Conservation (phyloP, 1,140 invertebrate species). For the Odontomachus brunneus region DNA sequence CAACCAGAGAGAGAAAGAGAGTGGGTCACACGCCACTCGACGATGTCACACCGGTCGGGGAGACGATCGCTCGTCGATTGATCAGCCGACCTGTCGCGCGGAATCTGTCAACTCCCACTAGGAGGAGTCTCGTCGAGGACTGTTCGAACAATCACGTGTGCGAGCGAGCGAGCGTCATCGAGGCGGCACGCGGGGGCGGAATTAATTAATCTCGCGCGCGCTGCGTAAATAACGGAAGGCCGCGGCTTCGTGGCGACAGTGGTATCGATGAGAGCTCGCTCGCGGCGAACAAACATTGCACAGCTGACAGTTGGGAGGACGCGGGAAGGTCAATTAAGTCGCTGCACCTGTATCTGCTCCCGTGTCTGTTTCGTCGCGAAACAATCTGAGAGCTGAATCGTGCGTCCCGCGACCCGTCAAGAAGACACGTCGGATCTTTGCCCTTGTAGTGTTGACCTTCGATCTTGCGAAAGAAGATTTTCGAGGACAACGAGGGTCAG, state of each 20-base stretch:
- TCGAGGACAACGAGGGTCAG: not conserved
- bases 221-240: conserved; percentile 28
- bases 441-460: not conserved
- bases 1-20: too few species aligned
- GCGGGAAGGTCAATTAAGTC: conserved; percentile 13
- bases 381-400: not conserved
- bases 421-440: too few species aligned
- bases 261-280: not conserved
- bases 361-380: not conserved
- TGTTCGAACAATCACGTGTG: not conserved
- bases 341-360: not conserved
- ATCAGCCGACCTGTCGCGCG: not conserved
- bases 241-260: not conserved
- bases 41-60: not conserved
- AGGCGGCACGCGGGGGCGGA: conserved; percentile 14
- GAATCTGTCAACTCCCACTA: not conserved
- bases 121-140: not conserved
- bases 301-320: conserved; percentile 9
- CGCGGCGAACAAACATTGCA: not conserved
- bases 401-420: too few species aligned
- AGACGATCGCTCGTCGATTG: not conserved
- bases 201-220: conserved; percentile 22
- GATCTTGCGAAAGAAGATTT: not conserved
- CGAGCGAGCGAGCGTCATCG: not conserved
- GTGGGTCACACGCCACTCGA: too few species aligned